A percentile compares a stretch with the other conserved stretches of the same genome.
Conservation (phyloP, 2,113 vertebrate genomes). For the Notiomystis cincta region DNA sequence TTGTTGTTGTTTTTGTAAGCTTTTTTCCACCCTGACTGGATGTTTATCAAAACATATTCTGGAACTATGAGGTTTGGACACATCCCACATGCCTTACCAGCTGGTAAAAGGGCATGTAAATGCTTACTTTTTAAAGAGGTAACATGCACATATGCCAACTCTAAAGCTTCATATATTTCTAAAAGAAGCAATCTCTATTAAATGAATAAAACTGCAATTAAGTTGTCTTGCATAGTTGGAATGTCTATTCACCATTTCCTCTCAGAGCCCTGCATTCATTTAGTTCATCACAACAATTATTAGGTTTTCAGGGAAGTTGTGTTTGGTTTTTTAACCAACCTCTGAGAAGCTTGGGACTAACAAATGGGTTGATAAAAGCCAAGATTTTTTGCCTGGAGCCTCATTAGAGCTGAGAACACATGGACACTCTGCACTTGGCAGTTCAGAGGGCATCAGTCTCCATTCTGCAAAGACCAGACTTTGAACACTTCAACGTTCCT, state of each 20-base stretch:
- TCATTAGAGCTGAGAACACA: not conserved
- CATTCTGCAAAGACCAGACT: not conserved
- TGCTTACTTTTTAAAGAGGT: not conserved
- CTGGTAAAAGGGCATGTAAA: not conserved
- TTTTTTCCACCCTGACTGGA: not conserved
- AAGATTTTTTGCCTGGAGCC: not conserved
- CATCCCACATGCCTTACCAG: not conserved
- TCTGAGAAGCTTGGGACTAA: not conserved
- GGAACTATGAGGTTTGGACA: not conserved
- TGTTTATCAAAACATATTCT: not conserved
- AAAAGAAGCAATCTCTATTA: not conserved
- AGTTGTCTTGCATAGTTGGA: not conserved
- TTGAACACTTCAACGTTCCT: not conserved
- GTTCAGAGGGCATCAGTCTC: not conserved
- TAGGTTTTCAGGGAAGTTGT: not conserved
- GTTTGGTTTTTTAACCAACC: not conserved
- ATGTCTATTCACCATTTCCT: not conserved
- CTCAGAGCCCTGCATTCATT: not conserved
- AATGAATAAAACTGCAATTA: not conserved
- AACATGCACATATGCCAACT: not conserved
- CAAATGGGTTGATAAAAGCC: not conserved
- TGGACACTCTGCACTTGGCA: not conserved
- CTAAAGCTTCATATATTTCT: not conserved
- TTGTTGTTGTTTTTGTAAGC: not conserved
- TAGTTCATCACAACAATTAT: not conserved